A percentile compares a stretch with the other conserved stretches of the same genome.
phyloP scores from a whole-genome alignment of 2,888 invertebrate species.

The Crepidodera aurea region DNA sequence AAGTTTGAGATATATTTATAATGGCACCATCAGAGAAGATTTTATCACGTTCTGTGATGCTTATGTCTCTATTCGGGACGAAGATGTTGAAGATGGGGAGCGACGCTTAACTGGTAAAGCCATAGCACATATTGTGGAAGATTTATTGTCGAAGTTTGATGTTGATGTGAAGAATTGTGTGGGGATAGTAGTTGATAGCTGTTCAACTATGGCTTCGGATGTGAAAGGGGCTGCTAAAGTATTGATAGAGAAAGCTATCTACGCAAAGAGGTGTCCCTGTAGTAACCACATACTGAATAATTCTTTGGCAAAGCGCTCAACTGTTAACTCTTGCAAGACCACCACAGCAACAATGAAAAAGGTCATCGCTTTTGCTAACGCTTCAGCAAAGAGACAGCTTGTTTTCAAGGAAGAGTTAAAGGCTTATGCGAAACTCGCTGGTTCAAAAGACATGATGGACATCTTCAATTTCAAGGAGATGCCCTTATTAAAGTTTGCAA shows the following conservation, averaged over 20 bases:
- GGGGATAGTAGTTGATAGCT: constrained; percentile 45
- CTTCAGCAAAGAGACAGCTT: constrained; percentile 40
- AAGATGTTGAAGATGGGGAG: not conserved
- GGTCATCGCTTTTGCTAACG: constrained; percentile 40
- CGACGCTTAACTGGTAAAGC: not conserved
- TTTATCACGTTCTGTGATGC: too few species aligned
- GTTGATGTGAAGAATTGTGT: constrained; percentile 1
- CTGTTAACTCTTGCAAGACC: constrained; percentile 41
- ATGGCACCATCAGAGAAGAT: too few species aligned
- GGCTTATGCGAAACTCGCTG: constrained; percentile 32
- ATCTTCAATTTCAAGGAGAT: constrained; percentile 12
- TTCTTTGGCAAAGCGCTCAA: constrained; percentile 43
- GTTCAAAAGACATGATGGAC: constrained; percentile 20
- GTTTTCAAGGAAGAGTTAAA: constrained; percentile 37
- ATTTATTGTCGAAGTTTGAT: constrained; percentile 5
- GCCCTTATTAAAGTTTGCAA: constrained; percentile 8
- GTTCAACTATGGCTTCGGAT: constrained; percentile 49
- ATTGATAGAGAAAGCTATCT: constrained; percentile 29
- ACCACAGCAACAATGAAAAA: constrained; percentile 43
- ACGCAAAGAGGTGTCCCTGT: constrained; percentile 46
- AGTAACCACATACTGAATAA: constrained; percentile 48
- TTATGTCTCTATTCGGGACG: not conserved
- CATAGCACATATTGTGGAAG: constrained; percentile 6
- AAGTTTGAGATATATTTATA: too few species aligned
- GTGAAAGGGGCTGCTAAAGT: constrained; percentile 47